These are phyloP conservation scores for Synergus gifuensis DNA, from an alignment of 2,888 invertebrate genomes.

Conservation along the genomic window DNA sequence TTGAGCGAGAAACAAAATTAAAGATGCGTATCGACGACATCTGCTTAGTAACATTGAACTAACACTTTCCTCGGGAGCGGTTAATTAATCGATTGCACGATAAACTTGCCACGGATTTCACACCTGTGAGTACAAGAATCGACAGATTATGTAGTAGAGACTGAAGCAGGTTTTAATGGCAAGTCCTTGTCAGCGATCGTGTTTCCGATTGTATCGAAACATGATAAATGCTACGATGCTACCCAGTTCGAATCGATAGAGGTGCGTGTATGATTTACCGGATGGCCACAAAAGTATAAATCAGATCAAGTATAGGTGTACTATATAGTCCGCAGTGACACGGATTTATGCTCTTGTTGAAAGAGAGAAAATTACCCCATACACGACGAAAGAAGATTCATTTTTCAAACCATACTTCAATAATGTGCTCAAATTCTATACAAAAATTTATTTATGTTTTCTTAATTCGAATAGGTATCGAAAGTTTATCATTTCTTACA, in stretches of 20 bases:
- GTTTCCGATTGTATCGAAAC: constrained; percentile 56
- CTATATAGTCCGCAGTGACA: constrained; percentile 9
- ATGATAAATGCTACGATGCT: constrained; percentile 51
- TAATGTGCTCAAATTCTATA: constrained; percentile 21
- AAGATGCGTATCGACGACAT: constrained; percentile 71
- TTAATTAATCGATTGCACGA: constrained; percentile 66
- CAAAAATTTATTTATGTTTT: too few species aligned
- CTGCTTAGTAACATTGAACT: constrained; percentile 69
- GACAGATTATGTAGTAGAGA: constrained; percentile 49
- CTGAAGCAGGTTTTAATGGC: constrained; percentile 50
- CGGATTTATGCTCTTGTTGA: constrained; percentile 32
- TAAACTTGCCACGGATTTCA: constrained; percentile 55
- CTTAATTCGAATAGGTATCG: too few species aligned
- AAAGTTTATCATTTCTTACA: too few species aligned
- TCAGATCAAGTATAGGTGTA: constrained; percentile 55
- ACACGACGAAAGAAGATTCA: constrained; percentile 6
- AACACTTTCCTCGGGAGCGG: constrained; percentile 66
- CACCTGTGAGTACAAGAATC: constrained; percentile 53
- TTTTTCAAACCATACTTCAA: neutral
- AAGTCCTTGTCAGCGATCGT: constrained; percentile 57
- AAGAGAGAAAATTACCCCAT: constrained; percentile 29
- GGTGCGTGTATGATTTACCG: constrained; percentile 57
- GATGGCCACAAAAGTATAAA: constrained; percentile 59
- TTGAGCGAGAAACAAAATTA: constrained; percentile 64
- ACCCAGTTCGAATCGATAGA: constrained; percentile 53